Evolutionary conservation across 2,888 invertebrate species (phyloP), one percentile per base, ranked within the genome.

Genomic region (Metacarcinus magister): DNA sequence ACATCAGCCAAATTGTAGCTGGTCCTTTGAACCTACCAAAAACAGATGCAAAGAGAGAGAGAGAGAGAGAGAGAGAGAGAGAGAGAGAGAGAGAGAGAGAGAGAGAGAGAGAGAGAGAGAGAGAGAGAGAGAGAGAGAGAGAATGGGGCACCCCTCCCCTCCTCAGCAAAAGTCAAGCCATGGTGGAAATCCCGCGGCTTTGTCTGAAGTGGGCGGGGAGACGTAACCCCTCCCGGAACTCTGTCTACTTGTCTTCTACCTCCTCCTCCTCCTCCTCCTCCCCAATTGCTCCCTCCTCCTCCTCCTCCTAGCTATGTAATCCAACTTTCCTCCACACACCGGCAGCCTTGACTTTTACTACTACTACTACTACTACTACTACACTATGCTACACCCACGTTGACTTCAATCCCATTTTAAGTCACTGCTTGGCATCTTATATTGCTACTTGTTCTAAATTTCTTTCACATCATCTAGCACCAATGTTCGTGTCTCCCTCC

Each of bases 181-280:
- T 28, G 32, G 82, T 82, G 82, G 82, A 82, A 82, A 82, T 82
- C 82, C 82, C 82, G 82, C 32, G 28, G 82, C 82, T 82, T 82
- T 82, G 82, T 82, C 82, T 82, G 82, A 82, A 82, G 82, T 23
- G 82, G 32, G 82, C 28, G 82, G 82, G 82, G 82, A 82, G 82
- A 10, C 82, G 7, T 8, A 32, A 13, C 82, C 28, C 82, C 82
- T 82, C 82, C 82, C 82, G 82, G 82, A 82, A 82, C 82, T 75
- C 3, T 32, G 82, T 82, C 82, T 82, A 82, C 82, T 82, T 82
- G 32, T 82, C 82, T 82, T 32, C 82, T 32, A 7, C 82, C 82
- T 82, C 82, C 32, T 28, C 32, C 82, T 82, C 13, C 82, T 32
- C 32, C 82, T 91, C 32, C 32, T 4, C 13, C 13, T 82, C 32